A percentile compares a stretch with the other conserved stretches of the same genome.
Conservation (phyloP, 2,797 vertebrate genomes). For the Peromyscus eremicus region DNA sequence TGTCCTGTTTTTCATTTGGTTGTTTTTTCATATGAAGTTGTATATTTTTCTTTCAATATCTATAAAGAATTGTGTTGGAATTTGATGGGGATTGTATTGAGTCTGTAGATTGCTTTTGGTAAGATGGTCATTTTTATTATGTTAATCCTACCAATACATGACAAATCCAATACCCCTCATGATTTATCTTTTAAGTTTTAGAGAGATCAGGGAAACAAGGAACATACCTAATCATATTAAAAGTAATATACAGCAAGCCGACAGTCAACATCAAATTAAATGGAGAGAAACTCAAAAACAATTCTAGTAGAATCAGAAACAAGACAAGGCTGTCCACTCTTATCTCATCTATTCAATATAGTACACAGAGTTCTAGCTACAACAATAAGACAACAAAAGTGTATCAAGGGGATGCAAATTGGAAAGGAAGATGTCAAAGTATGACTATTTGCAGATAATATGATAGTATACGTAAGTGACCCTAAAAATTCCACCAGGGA, state of each 20-base stretch:
- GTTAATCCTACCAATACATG: not conserved
- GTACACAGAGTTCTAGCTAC: not conserved
- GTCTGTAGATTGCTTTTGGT: not conserved
- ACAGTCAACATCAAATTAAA: not conserved
- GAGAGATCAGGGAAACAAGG: not conserved
- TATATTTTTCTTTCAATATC: too few relatives aligned
- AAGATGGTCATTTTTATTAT: not conserved
- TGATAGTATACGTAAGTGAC: not conserved
- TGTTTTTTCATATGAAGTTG: too few relatives aligned
- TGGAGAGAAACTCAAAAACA: not conserved
- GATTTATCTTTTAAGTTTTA: not conserved
- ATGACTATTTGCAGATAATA: not conserved
- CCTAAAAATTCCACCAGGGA: not conserved
- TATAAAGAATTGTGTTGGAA: too few relatives aligned
- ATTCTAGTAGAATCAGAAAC: not conserved
- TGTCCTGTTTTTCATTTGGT: too few relatives aligned
- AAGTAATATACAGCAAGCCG: not conserved
- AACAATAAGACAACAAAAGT: not conserved
- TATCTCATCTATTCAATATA: not conserved
- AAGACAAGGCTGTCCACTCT: not conserved
- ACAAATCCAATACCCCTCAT: not conserved
- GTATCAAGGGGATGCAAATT: not conserved
- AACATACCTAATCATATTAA: not conserved
- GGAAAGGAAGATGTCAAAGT: not conserved
- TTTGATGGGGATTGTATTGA: not conserved